Percentiles rank a stretch among this genome's conserved stretches.
These are phyloP conservation scores for Ganaspis sp. DNA, from an alignment of 1,140 invertebrate species.

Conservation along the genomic window DNA sequence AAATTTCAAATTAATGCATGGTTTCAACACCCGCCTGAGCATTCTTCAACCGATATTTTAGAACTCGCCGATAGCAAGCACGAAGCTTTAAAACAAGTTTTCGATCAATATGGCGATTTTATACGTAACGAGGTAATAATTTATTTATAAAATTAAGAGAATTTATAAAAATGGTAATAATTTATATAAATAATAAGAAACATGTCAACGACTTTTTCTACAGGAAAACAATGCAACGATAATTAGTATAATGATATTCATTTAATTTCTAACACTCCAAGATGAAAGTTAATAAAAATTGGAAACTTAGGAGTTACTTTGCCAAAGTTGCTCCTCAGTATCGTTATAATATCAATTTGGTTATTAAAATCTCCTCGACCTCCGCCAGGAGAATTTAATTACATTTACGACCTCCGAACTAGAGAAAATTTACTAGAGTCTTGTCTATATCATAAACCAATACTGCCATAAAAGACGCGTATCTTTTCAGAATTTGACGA, in stretches of 20 bases:
- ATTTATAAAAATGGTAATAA: too few relatives aligned
- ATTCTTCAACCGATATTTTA: slow-evolving; percentile 60
- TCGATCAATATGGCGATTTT: slow-evolving; percentile 31
- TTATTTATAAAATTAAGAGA: too few relatives aligned
- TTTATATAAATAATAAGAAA: too few relatives aligned
- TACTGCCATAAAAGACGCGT: slow-evolving; percentile 9
- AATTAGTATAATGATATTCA: background rate
- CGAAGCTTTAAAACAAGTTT: slow-evolving; percentile 62
- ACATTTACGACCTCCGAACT: slow-evolving; percentile 1
- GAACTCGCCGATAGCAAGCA: slow-evolving; percentile 74
- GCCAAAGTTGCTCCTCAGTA: background rate
- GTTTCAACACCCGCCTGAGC: slow-evolving; percentile 76
- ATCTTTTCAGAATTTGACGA: background rate
- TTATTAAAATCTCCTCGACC: background rate
- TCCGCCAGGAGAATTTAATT: background rate
- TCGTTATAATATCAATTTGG: slow-evolving; percentile 4
- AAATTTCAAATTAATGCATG: slow-evolving; percentile 81
- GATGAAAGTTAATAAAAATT: background rate
- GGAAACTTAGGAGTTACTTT: background rate
- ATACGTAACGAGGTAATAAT: background rate
- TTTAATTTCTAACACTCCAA: background rate
- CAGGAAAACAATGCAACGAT: background rate
- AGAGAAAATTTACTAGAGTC: background rate
- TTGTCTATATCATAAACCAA: background rate
- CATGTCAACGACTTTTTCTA: too few relatives aligned